Base-by-base conservation (phyloP, 2,797 vertebrate species). In the Cyclura pinguis region DNA sequence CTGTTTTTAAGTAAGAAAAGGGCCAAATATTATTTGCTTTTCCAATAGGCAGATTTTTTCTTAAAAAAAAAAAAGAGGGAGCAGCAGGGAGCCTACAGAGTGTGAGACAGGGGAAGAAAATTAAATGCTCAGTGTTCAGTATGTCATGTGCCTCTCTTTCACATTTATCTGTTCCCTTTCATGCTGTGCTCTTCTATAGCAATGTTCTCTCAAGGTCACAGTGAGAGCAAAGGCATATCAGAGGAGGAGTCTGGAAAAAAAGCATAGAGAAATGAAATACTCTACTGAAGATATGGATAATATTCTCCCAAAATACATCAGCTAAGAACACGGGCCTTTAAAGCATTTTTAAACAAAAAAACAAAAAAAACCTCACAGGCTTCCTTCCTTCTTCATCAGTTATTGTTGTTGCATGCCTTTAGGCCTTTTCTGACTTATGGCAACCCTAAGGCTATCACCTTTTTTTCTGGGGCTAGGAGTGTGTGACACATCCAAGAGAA, bases 141-240 rank as follows among this genome's bases (percentile, higher is more conserved):
- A 3, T 35, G 32, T 38, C 22, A 5, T 10, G 12, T 74, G 10
- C 8, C 13, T 74, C 57, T 88, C 74, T 50, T 6, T n/a, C 76
- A 50, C 64, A 2, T 93, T 96, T 94, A 94, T 93, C 67, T 90
- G 32, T 24, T 24, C 8, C 92, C 69, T 95, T 94, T 94, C 62
- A 32, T 89, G 73, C 87, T 94, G 80, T 90, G 55, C 7, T 88
- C 84, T 47, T 91, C 85, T 86, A 88, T 50, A 91, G 12, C 5
- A 82, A 1, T 32, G 18, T 89, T 90, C 20, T 93, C 35, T 94
- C 81, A 92, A 94, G 91, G 90, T 91, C 86, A 92, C 35, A 42
- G 20, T 92, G 73, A 91, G 84, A 87, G 64, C 8, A 55, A 9
- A 42, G 91, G 84, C 47, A 93, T 24, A 88, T 12, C 12, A 88